These are phyloP conservation scores for Leucania comma DNA, from an alignment of 2,888 invertebrate species.

Conservation along the genomic window DNA sequence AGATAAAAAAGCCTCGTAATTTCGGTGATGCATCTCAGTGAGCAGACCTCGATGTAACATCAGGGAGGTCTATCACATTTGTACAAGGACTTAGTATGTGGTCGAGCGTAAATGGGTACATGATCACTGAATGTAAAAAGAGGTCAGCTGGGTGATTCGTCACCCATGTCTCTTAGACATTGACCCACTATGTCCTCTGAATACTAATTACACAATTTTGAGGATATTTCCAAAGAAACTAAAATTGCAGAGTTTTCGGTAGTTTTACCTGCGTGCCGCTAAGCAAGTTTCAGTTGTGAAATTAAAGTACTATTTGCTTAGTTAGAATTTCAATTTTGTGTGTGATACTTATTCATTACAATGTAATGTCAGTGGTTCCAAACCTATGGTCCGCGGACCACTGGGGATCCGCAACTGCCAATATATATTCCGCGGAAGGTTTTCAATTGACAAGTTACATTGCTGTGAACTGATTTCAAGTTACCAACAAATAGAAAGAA, in stretches of 20 bases:
- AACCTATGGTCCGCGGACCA: too few species aligned
- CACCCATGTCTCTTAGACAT: slow-evolving; percentile 72
- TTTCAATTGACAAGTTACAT: too few species aligned
- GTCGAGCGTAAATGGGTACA: slow-evolving; percentile 53
- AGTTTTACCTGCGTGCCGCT: neutral
- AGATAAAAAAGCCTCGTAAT: slow-evolving; percentile 8
- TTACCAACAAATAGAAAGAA: too few species aligned
- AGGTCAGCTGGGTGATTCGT: slow-evolving; percentile 65
- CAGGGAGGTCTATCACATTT: slow-evolving; percentile 40
- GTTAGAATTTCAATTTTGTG: neutral
- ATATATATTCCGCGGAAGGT: too few species aligned
- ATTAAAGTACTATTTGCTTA: slow-evolving; percentile 10
- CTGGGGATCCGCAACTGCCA: too few species aligned
- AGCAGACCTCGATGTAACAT: slow-evolving; percentile 29
- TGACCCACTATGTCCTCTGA: slow-evolving; percentile 78
- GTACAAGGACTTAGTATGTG: slow-evolving; percentile 44
- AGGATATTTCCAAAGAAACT: slow-evolving; percentile 2
- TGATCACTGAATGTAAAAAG: slow-evolving; percentile 47
- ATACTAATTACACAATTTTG: slow-evolving; percentile 73
- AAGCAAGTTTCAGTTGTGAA: slow-evolving; percentile 27
- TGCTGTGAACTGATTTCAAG: too few species aligned
- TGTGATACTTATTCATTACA: slow-evolving; percentile 15
- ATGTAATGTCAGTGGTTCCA: too few species aligned
- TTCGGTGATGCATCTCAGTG: slow-evolving; percentile 22
- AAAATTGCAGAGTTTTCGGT: neutral